Conservation (phyloP, 2,113 vertebrate genomes). For the Pelecanoides urinatrix region DNA sequence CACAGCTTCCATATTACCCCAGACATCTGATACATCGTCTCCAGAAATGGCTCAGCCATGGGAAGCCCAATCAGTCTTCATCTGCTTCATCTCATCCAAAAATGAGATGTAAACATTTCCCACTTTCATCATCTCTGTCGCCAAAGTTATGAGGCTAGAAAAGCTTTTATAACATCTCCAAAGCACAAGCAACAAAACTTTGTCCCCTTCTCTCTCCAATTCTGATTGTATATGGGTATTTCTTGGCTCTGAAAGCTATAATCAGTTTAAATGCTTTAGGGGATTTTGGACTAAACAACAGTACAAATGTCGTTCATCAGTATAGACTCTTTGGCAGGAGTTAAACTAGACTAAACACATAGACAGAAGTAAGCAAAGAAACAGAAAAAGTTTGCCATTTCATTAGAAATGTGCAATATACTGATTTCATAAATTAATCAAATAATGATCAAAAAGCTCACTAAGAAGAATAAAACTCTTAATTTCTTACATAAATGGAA, state of each 20-base stretch:
- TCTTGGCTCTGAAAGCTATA: conserved; percentile 12
- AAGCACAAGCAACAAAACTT: neutral
- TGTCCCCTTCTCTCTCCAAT: neutral
- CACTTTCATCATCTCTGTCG: neutral
- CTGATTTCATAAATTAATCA: neutral
- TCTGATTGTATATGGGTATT: neutral
- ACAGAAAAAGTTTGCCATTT: neutral
- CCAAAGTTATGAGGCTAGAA: neutral
- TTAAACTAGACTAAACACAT: neutral
- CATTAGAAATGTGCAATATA: neutral
- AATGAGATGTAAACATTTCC: neutral
- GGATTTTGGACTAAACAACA: conserved; percentile 2
- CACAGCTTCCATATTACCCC: neutral
- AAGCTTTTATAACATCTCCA: neutral
- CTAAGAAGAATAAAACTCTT: neutral
- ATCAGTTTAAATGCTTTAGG: neutral
- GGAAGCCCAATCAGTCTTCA: neutral
- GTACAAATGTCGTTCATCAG: neutral
- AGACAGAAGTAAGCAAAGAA: neutral
- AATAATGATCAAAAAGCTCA: neutral
- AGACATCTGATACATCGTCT: neutral
- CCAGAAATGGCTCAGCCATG: neutral
- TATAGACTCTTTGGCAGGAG: conserved; percentile 16
- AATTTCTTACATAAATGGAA: neutral
- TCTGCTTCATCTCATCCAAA: neutral